A percentile compares a stretch with the other conserved stretches of the same genome.
Conservation (phyloP, 2,113 vertebrate species). For the Larimichthys polyactis region DNA sequence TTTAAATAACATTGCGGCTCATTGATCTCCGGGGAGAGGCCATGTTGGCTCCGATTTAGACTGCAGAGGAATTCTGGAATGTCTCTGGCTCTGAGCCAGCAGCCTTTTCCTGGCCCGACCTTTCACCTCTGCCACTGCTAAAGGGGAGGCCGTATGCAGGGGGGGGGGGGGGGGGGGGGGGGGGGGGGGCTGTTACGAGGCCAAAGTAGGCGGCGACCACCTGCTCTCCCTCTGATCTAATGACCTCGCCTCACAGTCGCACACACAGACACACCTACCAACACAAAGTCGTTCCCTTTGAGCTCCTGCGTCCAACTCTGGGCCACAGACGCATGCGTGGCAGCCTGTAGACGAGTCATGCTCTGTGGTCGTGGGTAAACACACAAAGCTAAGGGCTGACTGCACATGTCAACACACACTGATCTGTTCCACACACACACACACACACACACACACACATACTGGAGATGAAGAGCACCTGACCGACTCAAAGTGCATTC, state of each 20-base stretch:
- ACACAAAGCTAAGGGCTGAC: slow-evolving; percentile 55
- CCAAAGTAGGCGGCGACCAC: slow-evolving; percentile 64
- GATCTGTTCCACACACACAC: slow-evolving; percentile 35
- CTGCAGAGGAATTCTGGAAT: slow-evolving; percentile 75
- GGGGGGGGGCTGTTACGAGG: neutral
- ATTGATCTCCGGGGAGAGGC: slow-evolving; percentile 71
- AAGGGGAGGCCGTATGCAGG: slow-evolving; percentile 2
- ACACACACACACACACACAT: neutral
- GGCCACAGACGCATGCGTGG: neutral
- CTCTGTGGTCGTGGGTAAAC: slow-evolving; percentile 64
- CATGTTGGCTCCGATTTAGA: slow-evolving; percentile 68
- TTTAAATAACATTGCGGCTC: slow-evolving; percentile 71
- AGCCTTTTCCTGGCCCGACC: slow-evolving; percentile 74
- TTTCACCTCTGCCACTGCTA: slow-evolving; percentile 64
- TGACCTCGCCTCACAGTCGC: slow-evolving; percentile 51
- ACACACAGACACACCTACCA: slow-evolving; percentile 16
- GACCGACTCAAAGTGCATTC: slow-evolving; percentile 5
- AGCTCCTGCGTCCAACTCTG: neutral
- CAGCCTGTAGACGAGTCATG: slow-evolving; percentile 46
- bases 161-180: too few species aligned
- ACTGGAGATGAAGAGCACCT: slow-evolving; percentile 4
- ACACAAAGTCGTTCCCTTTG: neutral
- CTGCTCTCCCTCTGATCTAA: slow-evolving; percentile 74
- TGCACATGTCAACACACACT: slow-evolving; percentile 71
- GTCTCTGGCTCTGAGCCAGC: slow-evolving; percentile 64